A percentile compares a stretch with the other conserved stretches of the same genome.
Evolutionary conservation across 2,797 vertebrate genomes (phyloP).

Genomic region (Sebastes melanostomus): DNA sequence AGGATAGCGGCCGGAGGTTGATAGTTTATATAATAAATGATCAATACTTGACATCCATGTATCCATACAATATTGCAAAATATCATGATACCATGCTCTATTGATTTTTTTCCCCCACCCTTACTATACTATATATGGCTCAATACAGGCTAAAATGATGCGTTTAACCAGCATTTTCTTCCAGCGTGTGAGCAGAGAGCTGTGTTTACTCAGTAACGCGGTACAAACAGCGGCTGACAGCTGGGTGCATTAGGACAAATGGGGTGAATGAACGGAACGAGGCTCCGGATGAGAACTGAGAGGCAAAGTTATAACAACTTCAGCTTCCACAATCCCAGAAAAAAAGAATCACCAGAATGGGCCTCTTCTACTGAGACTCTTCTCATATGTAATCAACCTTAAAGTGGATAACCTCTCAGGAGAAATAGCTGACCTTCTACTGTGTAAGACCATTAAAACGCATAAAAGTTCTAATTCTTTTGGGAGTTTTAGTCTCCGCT

Average conservation of each 20-base stretch:
- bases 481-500: slow-evolving; percentile 13
- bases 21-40: no score
- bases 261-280: background rate
- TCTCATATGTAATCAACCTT: background rate
- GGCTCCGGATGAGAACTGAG: background rate
- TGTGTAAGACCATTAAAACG: slow-evolving; percentile 5
- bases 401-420: slow-evolving; percentile 6
- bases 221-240: slow-evolving; percentile 12
- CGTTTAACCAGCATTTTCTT: background rate
- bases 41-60: no score
- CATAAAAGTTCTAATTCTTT: background rate
- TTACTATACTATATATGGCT: background rate
- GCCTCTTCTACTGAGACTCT: background rate
- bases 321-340: background rate
- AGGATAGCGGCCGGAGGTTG: no score
- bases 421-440: slow-evolving; percentile 13
- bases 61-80: background rate
- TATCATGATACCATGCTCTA: background rate
- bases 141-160: background rate
- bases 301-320: background rate
- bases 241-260: slow-evolving; percentile 5
- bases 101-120: no score
- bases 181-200: background rate
- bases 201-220: background rate
- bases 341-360: background rate